Base-by-base conservation (phyloP, 2,113 vertebrate species). In the Delphinapterus leucas region DNA sequence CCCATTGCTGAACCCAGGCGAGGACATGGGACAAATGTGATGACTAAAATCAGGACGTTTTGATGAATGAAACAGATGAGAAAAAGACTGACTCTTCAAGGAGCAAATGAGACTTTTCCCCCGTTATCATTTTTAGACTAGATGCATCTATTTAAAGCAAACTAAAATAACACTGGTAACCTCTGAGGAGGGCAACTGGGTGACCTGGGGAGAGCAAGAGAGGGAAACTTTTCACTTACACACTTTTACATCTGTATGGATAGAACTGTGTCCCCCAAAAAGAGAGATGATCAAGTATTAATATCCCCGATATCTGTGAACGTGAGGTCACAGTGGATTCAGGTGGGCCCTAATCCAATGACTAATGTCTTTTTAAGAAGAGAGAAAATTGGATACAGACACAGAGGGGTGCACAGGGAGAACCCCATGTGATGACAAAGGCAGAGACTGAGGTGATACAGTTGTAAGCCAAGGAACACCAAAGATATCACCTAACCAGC, bases 11-110 rank as follows among this genome's bases (percentile, higher is more conserved):
- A 93, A 86, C 86, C 76, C 55, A 86, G 88, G 8, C 13, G 41
- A 95, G 89, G 88, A 96, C 55, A 87, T 20, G 33, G 61, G 65
- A 92, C 89, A 86, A 96, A 95, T 74, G 0, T 61, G 91, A 97
- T 88, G 53, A 86, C 84, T 65, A 76, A 96, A 92, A 74, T 26
- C 41, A 58, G 15, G 33, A 93, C 82, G 23, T 93, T 94, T 79
- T 93, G 67, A 94, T 96, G 76, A 97, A 97, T 89, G 71, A 96
- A 95, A 83, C 33, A 73, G 47, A 93, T 55, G 17, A 95, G 85
- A 96, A 85, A 8, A 91, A 41, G 49, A 53, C 6, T 76, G 20
- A 83, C 55, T 95, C 70, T 87, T 90, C 49, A 7, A 68, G 31
- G 13, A 88, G 31, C 81, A 94, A 83, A 91, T 88, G 28, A 95